phyloP scores from a whole-genome alignment of 2,888 invertebrate genomes.

The Campoplex nolae region DNA sequence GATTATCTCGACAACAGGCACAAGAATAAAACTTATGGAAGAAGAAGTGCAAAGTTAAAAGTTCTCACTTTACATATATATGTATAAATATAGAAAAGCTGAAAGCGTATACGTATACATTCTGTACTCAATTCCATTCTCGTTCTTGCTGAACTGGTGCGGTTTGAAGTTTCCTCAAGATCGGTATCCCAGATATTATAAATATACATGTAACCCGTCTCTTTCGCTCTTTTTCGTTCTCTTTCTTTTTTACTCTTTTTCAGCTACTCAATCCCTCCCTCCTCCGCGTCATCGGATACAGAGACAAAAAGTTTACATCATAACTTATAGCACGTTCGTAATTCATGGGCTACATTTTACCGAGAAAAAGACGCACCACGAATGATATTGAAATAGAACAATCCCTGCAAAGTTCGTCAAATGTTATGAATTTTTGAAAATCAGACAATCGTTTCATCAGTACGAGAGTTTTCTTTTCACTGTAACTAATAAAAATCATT shows the following conservation, averaged over 20 bases:
- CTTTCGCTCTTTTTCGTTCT: neutral
- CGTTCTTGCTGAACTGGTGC: slow-evolving; percentile 66
- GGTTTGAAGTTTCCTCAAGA: slow-evolving; percentile 75
- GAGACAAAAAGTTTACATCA: slow-evolving; percentile 42
- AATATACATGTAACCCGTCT: slow-evolving; percentile 78
- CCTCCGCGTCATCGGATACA: slow-evolving; percentile 47
- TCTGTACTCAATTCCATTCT: slow-evolving; percentile 60
- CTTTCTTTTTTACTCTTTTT: neutral
- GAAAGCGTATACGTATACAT: slow-evolving; percentile 29
- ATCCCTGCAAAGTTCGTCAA: neutral
- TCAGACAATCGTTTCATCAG: neutral
- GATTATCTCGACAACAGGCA: slow-evolving; percentile 21
- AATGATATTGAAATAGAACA: neutral
- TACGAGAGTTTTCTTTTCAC: neutral
- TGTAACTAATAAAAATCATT: neutral
- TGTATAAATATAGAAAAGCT: neutral
- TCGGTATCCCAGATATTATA: slow-evolving; percentile 80
- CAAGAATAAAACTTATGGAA: slow-evolving; percentile 45
- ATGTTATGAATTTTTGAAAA: neutral
- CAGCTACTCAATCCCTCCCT: slow-evolving; percentile 11
- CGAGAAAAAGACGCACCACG: slow-evolving; percentile 36
- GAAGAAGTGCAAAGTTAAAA: slow-evolving; percentile 22
- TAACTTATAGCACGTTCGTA: slow-evolving; percentile 40
- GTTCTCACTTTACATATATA: neutral
- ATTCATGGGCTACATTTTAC: slow-evolving; percentile 8